A percentile compares a stretch with the other conserved stretches of the same genome.
These are phyloP conservation scores for Dasypus novemcinctus DNA, from an alignment of 2,113 vertebrate species.

Conservation along the genomic window DNA sequence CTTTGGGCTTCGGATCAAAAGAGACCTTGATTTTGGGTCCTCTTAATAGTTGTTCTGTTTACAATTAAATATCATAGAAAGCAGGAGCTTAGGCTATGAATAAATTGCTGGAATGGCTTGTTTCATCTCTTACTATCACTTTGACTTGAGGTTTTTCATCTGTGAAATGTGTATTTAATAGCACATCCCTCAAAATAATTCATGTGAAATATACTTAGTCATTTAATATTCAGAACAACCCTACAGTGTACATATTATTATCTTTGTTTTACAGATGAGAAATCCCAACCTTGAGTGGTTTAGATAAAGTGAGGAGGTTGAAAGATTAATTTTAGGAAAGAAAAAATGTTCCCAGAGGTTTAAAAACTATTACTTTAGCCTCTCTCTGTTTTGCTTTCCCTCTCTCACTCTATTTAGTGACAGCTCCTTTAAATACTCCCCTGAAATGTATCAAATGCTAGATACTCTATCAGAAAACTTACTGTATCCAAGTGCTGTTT, in stretches of 20 bases:
- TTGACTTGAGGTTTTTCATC: background rate
- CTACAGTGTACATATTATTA: background rate
- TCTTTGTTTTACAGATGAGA: background rate
- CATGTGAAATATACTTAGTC: background rate
- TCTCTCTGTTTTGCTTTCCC: background rate
- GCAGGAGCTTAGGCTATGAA: background rate
- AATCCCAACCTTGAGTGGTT: background rate
- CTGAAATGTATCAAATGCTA: too few species aligned
- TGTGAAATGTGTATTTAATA: background rate
- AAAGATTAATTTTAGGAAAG: background rate
- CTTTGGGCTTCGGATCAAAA: background rate
- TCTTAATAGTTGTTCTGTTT: background rate
- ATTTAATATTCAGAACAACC: background rate
- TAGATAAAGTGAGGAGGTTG: background rate
- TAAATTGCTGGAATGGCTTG: background rate
- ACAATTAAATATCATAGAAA: background rate
- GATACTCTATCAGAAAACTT: too few species aligned
- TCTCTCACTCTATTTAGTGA: too few species aligned
- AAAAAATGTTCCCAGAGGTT: background rate
- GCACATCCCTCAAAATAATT: background rate
- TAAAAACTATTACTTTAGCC: background rate
- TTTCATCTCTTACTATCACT: background rate
- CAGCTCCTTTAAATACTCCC: too few species aligned
- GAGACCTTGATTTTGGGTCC: background rate
- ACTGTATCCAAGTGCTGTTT: too few species aligned